Conservation (phyloP, 2,797 vertebrate species). For the Linurgus olivaceus region DNA sequence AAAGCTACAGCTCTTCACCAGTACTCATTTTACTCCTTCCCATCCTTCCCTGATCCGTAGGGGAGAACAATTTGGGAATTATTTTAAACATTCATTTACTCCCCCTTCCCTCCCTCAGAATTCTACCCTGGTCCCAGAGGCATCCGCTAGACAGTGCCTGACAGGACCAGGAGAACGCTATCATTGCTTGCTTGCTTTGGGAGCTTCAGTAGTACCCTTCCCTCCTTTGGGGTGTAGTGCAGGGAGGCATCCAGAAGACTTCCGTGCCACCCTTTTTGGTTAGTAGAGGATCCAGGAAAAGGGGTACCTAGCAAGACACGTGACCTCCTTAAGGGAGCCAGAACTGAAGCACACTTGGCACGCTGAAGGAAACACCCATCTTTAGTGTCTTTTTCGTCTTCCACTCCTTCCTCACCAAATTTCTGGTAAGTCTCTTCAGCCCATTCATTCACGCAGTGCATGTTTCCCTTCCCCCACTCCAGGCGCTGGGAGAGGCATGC, state of each 20-base stretch:
- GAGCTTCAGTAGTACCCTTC: not conserved
- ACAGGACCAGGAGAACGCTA: not conserved
- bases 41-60: not conserved
- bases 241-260: slow-evolving; percentile 24
- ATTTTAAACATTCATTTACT: not conserved
- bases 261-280: not conserved
- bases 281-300: not conserved
- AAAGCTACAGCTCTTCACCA: not conserved
- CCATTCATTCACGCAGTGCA: slow-evolving; percentile 23
- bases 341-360: slow-evolving; percentile 14
- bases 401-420: not conserved
- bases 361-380: slow-evolving; percentile 15
- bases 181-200: not conserved
- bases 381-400: not conserved
- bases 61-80: not conserved
- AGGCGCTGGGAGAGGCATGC: not conserved
- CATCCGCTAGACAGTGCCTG: not conserved
- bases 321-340: not conserved
- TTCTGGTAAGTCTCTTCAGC: slow-evolving; percentile 53
- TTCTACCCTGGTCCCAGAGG: not conserved
- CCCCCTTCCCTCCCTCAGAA: not conserved
- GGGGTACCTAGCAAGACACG: not conserved
- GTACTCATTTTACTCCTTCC: not conserved
- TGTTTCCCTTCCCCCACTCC: slow-evolving; percentile 13
- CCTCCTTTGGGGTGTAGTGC: not conserved